Base-by-base conservation (phyloP, 2,797 vertebrate species). In the Bufotes viridis region DNA sequence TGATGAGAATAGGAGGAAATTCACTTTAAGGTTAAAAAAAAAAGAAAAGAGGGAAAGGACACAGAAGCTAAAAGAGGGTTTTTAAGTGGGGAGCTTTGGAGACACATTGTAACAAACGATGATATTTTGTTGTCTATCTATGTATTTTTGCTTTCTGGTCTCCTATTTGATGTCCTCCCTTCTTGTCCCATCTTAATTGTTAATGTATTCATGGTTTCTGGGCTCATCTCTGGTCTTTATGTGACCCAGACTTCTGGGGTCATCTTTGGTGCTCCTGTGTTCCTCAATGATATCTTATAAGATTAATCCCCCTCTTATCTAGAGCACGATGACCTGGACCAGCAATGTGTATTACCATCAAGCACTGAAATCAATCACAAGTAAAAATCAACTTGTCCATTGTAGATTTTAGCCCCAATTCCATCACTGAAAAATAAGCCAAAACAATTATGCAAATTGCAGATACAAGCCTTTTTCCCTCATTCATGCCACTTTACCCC, bases 401-500 rank as follows among this genome's bases (percentile, higher is more conserved):
- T 29, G 69, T 18, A 20, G 7, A 69, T 42, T 81, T 69, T 67
- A 70, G 20, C 42, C 42, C 1, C 18, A 26, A 12, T 42, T 84
- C 61, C 24, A 58, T 29, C 67, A n/a, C 2, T 69, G 14, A 78
- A 80, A 70, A 83, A 78, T 24, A 61, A 85, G 9, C 67, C 42
- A 84, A 72, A 76, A 17, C 60, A 78, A 82, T 86, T 78, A 86
- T 81, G 75, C 57, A 85, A 85, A 86, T 81, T 26, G 20, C 7
- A 69, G 60, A 82, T 58, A 26, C 13, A n/a, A 55, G 80, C 18
- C 14, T 11, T 72, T 86, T 82, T 84, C 72, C 26, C 13, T 83
- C 65, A 72, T 49, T 55, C 53, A 70, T 70, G 80, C 72, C 84
- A 82, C 24, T 57, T 72, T 34, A 24, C 51, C 61, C 24, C 70